A percentile compares a stretch with the other conserved stretches of the same genome.
phyloP scores from a whole-genome alignment of 2,797 vertebrate genomes.

The Falco columbarius region DNA sequence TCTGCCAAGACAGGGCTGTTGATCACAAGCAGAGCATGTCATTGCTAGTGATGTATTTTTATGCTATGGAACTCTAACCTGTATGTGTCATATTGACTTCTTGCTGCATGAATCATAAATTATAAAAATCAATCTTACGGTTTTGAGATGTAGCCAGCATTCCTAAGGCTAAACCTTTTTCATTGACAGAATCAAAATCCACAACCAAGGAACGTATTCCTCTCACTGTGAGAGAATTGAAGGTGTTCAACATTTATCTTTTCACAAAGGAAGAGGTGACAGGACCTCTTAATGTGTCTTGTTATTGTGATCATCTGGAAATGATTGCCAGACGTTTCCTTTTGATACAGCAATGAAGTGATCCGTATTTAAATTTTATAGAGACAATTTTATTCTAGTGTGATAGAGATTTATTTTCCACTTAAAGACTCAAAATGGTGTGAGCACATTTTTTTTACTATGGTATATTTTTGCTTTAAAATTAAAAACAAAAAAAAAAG shows the following conservation, averaged over 20 bases:
- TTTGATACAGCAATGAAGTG: slow-evolving; percentile 76
- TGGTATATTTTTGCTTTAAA: slow-evolving; percentile 78
- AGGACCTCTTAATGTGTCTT: slow-evolving; percentile 75
- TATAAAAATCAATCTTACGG: slow-evolving; percentile 72
- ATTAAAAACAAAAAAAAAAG: slow-evolving; percentile 74
- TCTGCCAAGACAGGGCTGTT: slow-evolving; percentile 61
- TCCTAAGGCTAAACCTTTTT: slow-evolving; percentile 84
- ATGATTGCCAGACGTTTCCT: slow-evolving; percentile 76
- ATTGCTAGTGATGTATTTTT: slow-evolving; percentile 70
- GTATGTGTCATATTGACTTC: slow-evolving; percentile 78
- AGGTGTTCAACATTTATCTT: slow-evolving; percentile 64
- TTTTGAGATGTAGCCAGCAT: slow-evolving; percentile 76
- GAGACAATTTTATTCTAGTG: slow-evolving; percentile 82
- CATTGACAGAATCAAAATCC: slow-evolving; percentile 67
- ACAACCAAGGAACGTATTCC: slow-evolving; percentile 47
- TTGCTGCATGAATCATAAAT: slow-evolving; percentile 82
- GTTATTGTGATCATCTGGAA: slow-evolving; percentile 79
- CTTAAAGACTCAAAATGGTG: slow-evolving; percentile 70
- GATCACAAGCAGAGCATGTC: slow-evolving; percentile 71
- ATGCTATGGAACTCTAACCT: slow-evolving; percentile 77
- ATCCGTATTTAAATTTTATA: slow-evolving; percentile 82
- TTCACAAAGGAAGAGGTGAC: slow-evolving; percentile 62
- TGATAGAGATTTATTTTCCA: slow-evolving; percentile 84
- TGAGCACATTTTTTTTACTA: slow-evolving; percentile 77
- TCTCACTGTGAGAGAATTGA: slow-evolving; percentile 56